These are phyloP conservation scores for Paedocypris micromegethes DNA, from an alignment of 2,797 vertebrate genomes.

Conservation along the genomic window DNA sequence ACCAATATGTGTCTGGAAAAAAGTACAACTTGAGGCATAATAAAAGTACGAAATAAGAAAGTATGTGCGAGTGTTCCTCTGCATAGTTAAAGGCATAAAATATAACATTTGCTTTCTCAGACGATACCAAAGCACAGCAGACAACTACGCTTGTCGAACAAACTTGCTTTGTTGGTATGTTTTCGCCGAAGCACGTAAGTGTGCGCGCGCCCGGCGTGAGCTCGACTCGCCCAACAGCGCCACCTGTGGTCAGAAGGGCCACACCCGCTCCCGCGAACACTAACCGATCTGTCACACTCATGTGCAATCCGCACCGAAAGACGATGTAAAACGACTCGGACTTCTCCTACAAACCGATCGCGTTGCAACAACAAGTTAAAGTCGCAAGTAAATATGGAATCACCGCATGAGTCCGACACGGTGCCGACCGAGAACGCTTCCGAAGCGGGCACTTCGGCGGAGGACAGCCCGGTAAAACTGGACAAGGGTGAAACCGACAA, in stretches of 20 bases:
- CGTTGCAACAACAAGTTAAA: constrained; percentile 3
- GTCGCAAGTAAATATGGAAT: constrained; percentile 65
- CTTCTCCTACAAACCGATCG: constrained; percentile 4
- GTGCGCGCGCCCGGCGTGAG: constrained; percentile 13
- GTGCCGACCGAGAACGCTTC: constrained; percentile 70
- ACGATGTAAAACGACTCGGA: constrained; percentile 29
- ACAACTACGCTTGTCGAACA: background rate
- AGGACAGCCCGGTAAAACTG: constrained; percentile 65
- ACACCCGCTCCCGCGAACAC: constrained; percentile 53
- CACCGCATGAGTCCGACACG: constrained; percentile 71
- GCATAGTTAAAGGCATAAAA: too few species aligned
- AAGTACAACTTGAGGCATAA: too few species aligned
- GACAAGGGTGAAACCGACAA: constrained; percentile 65
- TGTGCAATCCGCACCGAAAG: constrained; percentile 31
- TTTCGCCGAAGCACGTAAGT: constrained; percentile 16
- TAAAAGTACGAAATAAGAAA: too few species aligned
- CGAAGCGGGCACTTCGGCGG: constrained; percentile 65
- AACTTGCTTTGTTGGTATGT: constrained; percentile 7
- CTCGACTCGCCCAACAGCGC: constrained; percentile 67
- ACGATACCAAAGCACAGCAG: background rate
- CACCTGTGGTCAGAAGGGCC: constrained; percentile 66
- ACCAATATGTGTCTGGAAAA: too few species aligned
- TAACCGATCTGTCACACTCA: constrained; percentile 51
- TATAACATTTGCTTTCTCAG: too few species aligned
- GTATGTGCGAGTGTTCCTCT: too few species aligned